Conservation (phyloP, 2,113 vertebrate species). For the Dasyornis broadbenti region DNA sequence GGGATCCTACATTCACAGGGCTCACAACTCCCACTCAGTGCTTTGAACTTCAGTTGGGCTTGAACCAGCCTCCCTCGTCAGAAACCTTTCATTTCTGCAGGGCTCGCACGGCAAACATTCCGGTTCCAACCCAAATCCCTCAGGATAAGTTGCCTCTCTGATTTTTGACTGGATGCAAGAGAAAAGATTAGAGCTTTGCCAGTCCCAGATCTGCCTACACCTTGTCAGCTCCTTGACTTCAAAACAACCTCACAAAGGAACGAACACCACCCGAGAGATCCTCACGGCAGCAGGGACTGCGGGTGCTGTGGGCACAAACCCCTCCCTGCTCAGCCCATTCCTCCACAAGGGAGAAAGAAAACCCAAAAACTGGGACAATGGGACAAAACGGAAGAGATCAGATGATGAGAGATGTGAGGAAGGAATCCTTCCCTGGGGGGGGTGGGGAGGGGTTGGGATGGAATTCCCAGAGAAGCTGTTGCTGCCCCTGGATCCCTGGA, state of each 20-base stretch:
- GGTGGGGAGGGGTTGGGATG: not conserved
- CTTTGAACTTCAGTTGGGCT: not conserved
- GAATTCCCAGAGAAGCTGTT: not conserved
- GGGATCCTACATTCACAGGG: not conserved
- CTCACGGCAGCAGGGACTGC: not conserved
- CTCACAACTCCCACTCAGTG: not conserved
- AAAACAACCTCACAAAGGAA: not conserved
- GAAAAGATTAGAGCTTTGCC: not conserved
- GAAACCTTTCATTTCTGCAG: not conserved
- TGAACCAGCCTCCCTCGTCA: not conserved
- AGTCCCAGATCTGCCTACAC: not conserved
- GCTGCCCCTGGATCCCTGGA: not conserved
- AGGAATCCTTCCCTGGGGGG: accelerated
- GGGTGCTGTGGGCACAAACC: accelerated
- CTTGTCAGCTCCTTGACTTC: not conserved
- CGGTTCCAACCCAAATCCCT: not conserved
- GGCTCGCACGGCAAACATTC: not conserved
- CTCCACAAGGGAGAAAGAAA: not conserved
- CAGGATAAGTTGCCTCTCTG: not conserved
- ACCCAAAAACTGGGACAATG: not conserved
- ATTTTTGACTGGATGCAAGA: not conserved
- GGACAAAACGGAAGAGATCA: not conserved
- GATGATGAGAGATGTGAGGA: not conserved
- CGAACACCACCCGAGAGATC: not conserved
- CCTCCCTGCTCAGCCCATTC: not conserved